phyloP scores from a whole-genome alignment of 2,113 vertebrate genomes.

The Colaptes auratus region DNA sequence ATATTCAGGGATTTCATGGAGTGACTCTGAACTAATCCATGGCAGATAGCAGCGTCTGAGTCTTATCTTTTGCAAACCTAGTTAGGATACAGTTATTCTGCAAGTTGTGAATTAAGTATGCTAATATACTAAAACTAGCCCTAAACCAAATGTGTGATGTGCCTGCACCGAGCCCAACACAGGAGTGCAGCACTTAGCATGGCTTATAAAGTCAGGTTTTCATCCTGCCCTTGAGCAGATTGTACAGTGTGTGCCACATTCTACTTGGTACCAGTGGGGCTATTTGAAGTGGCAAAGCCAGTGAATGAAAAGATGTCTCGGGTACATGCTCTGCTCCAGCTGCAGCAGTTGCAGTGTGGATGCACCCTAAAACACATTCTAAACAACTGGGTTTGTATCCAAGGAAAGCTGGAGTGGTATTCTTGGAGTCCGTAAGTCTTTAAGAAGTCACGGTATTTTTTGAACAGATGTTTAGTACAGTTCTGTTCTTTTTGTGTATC shows the following conservation, averaged over 20 bases:
- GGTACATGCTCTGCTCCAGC: background rate
- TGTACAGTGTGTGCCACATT: accelerated
- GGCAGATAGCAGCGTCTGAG: accelerated
- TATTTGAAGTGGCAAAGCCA: background rate
- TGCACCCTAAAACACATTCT: background rate
- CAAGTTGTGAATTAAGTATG: background rate
- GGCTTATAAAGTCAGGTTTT: background rate
- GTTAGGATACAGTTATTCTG: background rate
- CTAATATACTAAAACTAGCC: background rate
- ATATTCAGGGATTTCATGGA: background rate
- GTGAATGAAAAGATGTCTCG: background rate
- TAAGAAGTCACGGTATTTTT: background rate
- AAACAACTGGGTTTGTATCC: background rate
- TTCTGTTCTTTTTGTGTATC: background rate
- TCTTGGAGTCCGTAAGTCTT: background rate
- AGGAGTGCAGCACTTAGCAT: background rate
- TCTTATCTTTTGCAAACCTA: background rate
- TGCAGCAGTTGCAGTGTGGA: background rate
- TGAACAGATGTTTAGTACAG: background rate
- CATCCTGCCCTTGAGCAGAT: background rate
- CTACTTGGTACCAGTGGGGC: background rate
- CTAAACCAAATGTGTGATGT: background rate
- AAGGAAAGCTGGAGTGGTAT: background rate
- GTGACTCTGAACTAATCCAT: background rate
- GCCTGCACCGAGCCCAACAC: background rate